Conservation (phyloP, 1,140 invertebrate species). For the Zaprionus vittiger region DNA sequence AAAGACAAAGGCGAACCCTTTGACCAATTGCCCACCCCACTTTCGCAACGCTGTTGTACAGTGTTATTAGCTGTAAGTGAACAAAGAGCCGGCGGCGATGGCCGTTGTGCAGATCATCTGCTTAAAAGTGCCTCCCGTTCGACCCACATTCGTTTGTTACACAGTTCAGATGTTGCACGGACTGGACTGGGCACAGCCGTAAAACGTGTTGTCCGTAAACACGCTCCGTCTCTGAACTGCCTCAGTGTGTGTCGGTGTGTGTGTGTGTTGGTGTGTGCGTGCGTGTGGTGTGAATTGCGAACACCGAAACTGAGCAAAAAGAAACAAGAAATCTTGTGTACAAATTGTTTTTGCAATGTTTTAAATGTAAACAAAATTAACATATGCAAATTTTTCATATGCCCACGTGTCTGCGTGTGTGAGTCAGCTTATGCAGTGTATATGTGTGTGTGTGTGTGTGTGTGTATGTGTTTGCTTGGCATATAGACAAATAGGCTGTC, state of each 20-base stretch:
- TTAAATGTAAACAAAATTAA: slow-evolving; percentile 81
- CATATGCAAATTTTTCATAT: slow-evolving; percentile 75
- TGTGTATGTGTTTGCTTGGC: slow-evolving; percentile 35
- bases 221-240: slow-evolving; percentile 20
- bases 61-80: slow-evolving; percentile 30
- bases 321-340: slow-evolving; percentile 50
- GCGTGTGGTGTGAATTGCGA: slow-evolving; percentile 70
- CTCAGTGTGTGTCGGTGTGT: background rate
- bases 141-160: slow-evolving; percentile 64
- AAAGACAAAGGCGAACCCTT: slow-evolving; percentile 14
- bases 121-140: slow-evolving; percentile 66
- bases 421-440: slow-evolving; percentile 22
- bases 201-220: slow-evolving; percentile 72
- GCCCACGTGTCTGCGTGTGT: slow-evolving; percentile 55
- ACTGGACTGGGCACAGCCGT: slow-evolving; percentile 38
- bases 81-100: slow-evolving; percentile 37
- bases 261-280: slow-evolving; percentile 14
- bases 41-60: slow-evolving; percentile 11
- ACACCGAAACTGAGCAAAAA: slow-evolving; percentile 18
- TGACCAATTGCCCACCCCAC: background rate
- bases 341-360: slow-evolving; percentile 80
- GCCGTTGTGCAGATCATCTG: slow-evolving; percentile 33
- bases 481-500: slow-evolving; percentile 68
- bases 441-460: slow-evolving; percentile 22
- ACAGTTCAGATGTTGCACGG: slow-evolving; percentile 52